Evolutionary conservation across 1,140 invertebrate genomes (phyloP), one percentile per base, ranked within the genome.

Genomic region (Ephestia elutella): DNA sequence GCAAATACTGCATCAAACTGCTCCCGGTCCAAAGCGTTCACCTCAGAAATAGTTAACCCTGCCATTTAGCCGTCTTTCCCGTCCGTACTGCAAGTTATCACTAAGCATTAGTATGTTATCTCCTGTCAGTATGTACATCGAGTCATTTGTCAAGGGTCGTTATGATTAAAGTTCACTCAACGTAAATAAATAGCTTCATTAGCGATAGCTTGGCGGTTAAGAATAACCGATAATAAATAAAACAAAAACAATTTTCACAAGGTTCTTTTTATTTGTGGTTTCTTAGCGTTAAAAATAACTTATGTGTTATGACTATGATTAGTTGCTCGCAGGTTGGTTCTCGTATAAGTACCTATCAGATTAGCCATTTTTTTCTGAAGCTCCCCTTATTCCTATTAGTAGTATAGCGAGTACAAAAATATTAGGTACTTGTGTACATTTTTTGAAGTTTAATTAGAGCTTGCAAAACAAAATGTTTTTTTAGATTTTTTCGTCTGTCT

Each of bases 1-100:
- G 86, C 89, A 77, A 94, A 93, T 55, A 91, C 78, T 65, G 78
- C 77, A 44, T 91, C 90, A 78, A 93, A 93, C 53, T 91, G 78
- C 58, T 92, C 90, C 59, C 77, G 82, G 35, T 75, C 74, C 56
- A 93, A 73, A 60, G 70, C 75, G 74, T 93, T 93, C 0, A 93
- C 89, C 78, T 92, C 73, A 25, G 70, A 72, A 54, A 87, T 73
- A 49, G 79, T 60, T 65, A 44, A 19, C 20, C 51, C 58, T 11
- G 57, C 57, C 61, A 71, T 77, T 53, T 53, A 20, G 20, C 62
- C 53, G 35, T 50, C 30, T 59, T 63, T 58, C 20, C 56, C 13
- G 49, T 1, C 13, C 38, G 19, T 44, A 32, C 49, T n/a, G 13
- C 17, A 21, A 28, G 32, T 44, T 60, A 30, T 20, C 21, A 38